These are phyloP conservation scores for Patella ulyssiponensis DNA, from an alignment of 2,888 invertebrate species.

Conservation along the genomic window DNA sequence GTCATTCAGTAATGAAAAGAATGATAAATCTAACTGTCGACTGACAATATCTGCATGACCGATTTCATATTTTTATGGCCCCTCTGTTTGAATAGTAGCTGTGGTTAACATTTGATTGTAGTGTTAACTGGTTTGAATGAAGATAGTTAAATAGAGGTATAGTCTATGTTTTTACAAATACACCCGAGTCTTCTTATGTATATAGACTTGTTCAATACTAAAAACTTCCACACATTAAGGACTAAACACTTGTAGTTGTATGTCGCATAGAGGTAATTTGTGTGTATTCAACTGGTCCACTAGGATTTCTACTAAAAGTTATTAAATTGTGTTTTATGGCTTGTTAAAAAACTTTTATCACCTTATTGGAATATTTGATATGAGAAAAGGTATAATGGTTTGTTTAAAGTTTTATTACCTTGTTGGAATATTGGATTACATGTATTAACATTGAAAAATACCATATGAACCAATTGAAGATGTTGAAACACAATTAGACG, in stretches of 20 bases:
- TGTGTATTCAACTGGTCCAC: no score
- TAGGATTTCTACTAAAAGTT: no score
- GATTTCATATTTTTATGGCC: constrained; percentile 9
- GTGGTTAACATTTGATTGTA: background rate
- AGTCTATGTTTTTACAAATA: constrained; percentile 4
- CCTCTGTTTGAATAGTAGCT: background rate
- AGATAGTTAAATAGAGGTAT: background rate
- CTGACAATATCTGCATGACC: constrained; percentile 9
- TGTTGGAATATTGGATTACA: no score
- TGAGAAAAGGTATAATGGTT: no score
- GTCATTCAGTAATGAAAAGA: background rate
- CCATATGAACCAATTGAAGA: no score
- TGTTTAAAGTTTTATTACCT: no score
- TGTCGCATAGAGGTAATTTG: no score
- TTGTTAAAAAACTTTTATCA: no score
- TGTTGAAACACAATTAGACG: no score
- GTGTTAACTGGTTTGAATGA: constrained; percentile 7
- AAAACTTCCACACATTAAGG: background rate
- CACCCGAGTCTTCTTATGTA: background rate
- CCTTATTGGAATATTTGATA: no score
- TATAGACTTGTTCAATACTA: background rate
- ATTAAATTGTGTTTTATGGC: no score
- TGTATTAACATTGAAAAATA: no score
- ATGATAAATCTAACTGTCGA: background rate
- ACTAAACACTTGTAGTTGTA: constrained; percentile 7